Evolutionary conservation across 2,797 vertebrate species (phyloP), one percentile per base, ranked within the genome.

Genomic region (Thaleichthys pacificus): DNA sequence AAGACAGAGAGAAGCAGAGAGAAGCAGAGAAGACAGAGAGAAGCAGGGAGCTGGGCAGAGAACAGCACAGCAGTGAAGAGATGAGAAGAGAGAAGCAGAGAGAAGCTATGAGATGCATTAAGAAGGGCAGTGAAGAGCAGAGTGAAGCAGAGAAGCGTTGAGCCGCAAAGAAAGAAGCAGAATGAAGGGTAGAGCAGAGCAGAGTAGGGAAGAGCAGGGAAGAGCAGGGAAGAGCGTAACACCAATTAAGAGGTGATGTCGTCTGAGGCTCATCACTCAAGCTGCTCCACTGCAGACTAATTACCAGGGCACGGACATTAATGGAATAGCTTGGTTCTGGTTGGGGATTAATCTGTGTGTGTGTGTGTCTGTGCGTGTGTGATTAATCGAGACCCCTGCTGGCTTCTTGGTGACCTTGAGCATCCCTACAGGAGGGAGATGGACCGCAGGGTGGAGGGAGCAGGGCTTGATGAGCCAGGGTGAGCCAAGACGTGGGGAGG

Each of bases 191-290:
- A 19, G 42, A 42, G 28, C 3, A 65, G 30, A 17, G 62, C 14
- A 38, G 24, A 19, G 32, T 7, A 56, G 49, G 21, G 90, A 89
- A 80, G 80, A 83, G 81, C 90, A 54, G 51, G 6, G 51, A 17
- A 89, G 88, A 82, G 70, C 81, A 89, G 83, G 89, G 89, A 82
- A 77, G 87, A 89, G 86, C 87, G 78, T 87, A 86, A 90, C 90
- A 92, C 86, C 89, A 92, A 90, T 91, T 91, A 91, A 89, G 83
- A 91, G 89, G 90, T 91, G 88, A 87, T 89, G 91, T 91, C 84
- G 84, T 87, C 85, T 85, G 81, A 75, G 70, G 89, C 85, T 90
- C 88, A 91, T 91, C 87, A 81, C 84, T 90, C 90, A 91, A 79
- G 85, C 84, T 88, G 82, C 76, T 88, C 85, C 81, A 84, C 89